phyloP scores from a whole-genome alignment of 1,140 invertebrate genomes.

The Calephelis nemesis region DNA sequence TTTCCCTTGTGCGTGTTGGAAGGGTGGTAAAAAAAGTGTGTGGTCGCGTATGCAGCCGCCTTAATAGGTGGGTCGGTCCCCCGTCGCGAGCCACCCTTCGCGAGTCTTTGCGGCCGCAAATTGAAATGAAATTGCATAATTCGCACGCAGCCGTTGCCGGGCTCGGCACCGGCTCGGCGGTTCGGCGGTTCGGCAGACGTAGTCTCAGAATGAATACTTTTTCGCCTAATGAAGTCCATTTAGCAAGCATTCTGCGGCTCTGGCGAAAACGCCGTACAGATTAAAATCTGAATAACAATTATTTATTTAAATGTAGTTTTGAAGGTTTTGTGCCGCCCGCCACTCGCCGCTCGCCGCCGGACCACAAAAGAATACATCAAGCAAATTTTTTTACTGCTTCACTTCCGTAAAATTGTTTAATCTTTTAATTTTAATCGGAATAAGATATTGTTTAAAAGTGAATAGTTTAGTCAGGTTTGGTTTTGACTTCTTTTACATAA shows the following conservation, averaged over 20 bases:
- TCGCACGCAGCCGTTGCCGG: conserved; percentile 39
- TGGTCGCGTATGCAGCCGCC: conserved; percentile 58
- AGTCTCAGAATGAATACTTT: conserved; percentile 35
- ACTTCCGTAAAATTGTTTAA: background rate
- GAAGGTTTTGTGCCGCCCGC: background rate
- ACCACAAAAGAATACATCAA: conserved; percentile 14
- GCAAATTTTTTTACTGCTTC: conserved; percentile 10
- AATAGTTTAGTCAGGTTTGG: no score
- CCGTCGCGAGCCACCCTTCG: conserved; percentile 23
- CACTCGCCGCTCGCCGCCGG: background rate
- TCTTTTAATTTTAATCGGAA: no score
- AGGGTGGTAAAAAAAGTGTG: conserved; percentile 60
- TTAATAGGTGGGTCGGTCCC: conserved; percentile 33
- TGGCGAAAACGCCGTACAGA: conserved; percentile 17
- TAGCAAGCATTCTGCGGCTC: conserved; percentile 15
- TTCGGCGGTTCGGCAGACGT: conserved; percentile 20
- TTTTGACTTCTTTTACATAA: no score
- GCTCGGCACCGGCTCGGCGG: background rate
- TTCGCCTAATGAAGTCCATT: conserved; percentile 62
- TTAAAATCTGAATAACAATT: conserved; percentile 31
- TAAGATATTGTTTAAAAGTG: no score
- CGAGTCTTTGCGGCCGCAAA: conserved; percentile 46
- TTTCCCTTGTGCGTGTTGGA: conserved; percentile 30
- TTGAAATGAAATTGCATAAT: conserved; percentile 74
- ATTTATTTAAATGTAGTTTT: conserved; percentile 33